phyloP scores from a whole-genome alignment of 2,113 vertebrate genomes.

The Nannospalax galili region DNA sequence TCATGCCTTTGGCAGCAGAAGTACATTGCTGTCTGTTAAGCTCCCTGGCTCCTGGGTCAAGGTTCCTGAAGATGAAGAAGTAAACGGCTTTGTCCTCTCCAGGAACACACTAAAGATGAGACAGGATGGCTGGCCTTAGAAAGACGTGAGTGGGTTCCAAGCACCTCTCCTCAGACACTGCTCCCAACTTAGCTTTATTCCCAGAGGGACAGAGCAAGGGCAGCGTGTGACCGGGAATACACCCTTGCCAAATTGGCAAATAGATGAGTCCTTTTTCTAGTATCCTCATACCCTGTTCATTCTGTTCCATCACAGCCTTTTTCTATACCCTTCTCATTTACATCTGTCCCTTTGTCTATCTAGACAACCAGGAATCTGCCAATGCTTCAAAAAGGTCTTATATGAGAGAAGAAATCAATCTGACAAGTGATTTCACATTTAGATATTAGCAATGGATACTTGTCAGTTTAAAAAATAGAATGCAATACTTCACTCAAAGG shows the following conservation, averaged over 20 bases:
- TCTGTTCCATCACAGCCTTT: background rate
- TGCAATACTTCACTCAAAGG: constrained; percentile 26
- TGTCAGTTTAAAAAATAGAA: constrained; percentile 28
- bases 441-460: constrained; percentile 35
- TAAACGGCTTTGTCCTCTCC: constrained; percentile 45
- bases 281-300: constrained; percentile 16
- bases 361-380: constrained; percentile 52
- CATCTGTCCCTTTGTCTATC: constrained; percentile 25
- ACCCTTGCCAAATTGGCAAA: background rate
- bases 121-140: constrained; percentile 8
- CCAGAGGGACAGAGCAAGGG: background rate
- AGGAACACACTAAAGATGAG: constrained; percentile 53
- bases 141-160: background rate
- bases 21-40: constrained; percentile 67
- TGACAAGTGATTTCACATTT: constrained; percentile 58
- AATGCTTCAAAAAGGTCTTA: constrained; percentile 39
- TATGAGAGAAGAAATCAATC: constrained; percentile 58
- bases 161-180: constrained; percentile 31
- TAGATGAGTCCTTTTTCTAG: constrained; percentile 26
- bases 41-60: constrained; percentile 34
- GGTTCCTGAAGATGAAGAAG: constrained; percentile 48
- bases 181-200: constrained; percentile 40
- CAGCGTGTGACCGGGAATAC: background rate
- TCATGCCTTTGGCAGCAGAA: constrained; percentile 69
- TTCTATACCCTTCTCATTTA: background rate